A percentile compares a stretch with the other conserved stretches of the same genome.
Conservation (phyloP, 2,797 vertebrate species). For the Schizopygopsis pylzovi region DNA sequence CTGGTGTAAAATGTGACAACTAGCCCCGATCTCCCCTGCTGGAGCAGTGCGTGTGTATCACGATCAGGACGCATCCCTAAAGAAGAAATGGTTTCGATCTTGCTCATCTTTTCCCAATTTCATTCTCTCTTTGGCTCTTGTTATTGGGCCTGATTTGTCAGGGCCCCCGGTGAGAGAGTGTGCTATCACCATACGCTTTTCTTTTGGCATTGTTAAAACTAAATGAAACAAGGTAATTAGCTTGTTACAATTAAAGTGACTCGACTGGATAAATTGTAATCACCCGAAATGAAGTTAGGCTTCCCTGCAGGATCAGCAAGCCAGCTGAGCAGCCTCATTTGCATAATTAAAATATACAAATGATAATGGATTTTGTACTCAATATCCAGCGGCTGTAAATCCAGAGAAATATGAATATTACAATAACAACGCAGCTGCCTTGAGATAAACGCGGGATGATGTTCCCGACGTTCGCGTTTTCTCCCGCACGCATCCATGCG, state of each 20-base stretch:
- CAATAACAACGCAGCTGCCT: slow-evolving; percentile 93
- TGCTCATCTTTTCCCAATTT: slow-evolving; percentile 24
- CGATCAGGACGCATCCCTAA: neutral
- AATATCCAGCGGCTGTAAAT: slow-evolving; percentile 99
- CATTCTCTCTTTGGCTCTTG: slow-evolving; percentile 40
- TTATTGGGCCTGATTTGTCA: slow-evolving; percentile 54
- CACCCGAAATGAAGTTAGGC: slow-evolving; percentile 98
- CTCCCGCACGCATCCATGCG: slow-evolving; percentile 17
- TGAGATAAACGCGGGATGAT: slow-evolving; percentile 86
- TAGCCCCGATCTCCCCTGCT: neutral
- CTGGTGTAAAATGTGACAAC: neutral
- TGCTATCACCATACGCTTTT: slow-evolving; percentile 85
- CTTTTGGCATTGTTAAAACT: slow-evolving; percentile 98
- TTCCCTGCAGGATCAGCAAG: slow-evolving; percentile 97
- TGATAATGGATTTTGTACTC: slow-evolving; percentile 99
- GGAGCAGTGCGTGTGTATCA: neutral
- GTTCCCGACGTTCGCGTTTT: slow-evolving; percentile 59
- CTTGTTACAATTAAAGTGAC: slow-evolving; percentile 99
- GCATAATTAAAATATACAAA: slow-evolving; percentile 99
- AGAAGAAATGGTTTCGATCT: slow-evolving; percentile 24
- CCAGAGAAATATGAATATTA: slow-evolving; percentile 97
- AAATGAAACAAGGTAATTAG: slow-evolving; percentile 99
- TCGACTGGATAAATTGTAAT: slow-evolving; percentile 99
- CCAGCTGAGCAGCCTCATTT: slow-evolving; percentile 99
- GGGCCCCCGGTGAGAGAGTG: slow-evolving; percentile 64